phyloP scores from a whole-genome alignment of 1,140 invertebrate species.

The Drosophila grimshawi region DNA sequence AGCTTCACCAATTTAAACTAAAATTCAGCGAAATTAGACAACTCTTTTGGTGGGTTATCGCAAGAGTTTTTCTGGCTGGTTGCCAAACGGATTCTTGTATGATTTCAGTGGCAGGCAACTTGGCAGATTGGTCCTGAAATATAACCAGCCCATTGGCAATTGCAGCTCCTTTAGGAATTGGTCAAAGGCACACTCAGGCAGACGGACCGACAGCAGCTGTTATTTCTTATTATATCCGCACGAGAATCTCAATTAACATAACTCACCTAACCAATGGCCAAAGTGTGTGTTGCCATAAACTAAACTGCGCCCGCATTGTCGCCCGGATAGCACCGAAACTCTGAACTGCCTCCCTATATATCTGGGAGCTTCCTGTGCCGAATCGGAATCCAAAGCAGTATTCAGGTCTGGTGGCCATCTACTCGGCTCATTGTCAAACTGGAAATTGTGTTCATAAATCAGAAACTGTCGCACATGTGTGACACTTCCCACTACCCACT shows the following conservation, averaged over 20 bases:
- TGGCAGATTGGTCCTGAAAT: slow-evolving; percentile 63
- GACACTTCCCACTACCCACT: slow-evolving; percentile 37
- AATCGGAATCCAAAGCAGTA: slow-evolving; percentile 9
- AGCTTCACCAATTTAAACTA: background rate
- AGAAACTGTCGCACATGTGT: slow-evolving; percentile 79
- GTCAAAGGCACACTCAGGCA: background rate
- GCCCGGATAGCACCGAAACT: slow-evolving; percentile 42
- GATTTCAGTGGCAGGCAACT: slow-evolving; percentile 28
- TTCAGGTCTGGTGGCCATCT: slow-evolving; percentile 31
- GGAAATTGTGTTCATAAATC: slow-evolving; percentile 80
- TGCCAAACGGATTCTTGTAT: slow-evolving; percentile 61
- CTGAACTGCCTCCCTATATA: background rate
- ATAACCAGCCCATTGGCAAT: slow-evolving; percentile 39
- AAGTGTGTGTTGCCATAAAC: slow-evolving; percentile 29
- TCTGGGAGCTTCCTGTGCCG: slow-evolving; percentile 44
- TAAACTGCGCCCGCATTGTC: slow-evolving; percentile 49
- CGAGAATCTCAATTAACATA: slow-evolving; percentile 76
- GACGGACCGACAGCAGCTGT: slow-evolving; percentile 25
- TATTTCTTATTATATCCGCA: slow-evolving; percentile 55
- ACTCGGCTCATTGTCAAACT: slow-evolving; percentile 71
- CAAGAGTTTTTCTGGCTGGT: slow-evolving; percentile 14
- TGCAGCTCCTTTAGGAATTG: background rate
- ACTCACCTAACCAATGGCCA: slow-evolving; percentile 61
- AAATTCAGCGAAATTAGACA: background rate
- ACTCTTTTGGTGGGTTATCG: slow-evolving; percentile 43